Percentiles rank a stretch among this genome's conserved stretches.
phyloP scores from a whole-genome alignment of 2,113 vertebrate species.

The Setophaga petechia region DNA sequence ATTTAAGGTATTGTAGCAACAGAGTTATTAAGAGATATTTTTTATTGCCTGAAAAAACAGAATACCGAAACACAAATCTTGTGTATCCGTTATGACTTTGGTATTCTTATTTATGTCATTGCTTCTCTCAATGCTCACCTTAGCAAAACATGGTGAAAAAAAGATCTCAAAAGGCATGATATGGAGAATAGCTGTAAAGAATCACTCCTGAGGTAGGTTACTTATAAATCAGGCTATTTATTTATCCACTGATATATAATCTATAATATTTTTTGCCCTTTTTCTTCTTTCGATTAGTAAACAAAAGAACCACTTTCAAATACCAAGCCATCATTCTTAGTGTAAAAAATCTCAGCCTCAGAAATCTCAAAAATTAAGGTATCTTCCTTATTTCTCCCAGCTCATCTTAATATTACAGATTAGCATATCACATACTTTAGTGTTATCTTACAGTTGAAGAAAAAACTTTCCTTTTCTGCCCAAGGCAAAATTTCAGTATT shows the following conservation, averaged over 20 bases:
- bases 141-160: neutral
- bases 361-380: neutral
- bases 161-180: neutral
- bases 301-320: neutral
- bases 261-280: neutral
- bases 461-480: neutral
- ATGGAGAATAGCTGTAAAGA: neutral
- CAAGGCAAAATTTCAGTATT: neutral
- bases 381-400: neutral
- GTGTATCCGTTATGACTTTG: neutral
- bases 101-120: neutral
- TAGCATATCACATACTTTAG: neutral
- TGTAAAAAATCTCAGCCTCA: neutral
- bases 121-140: neutral
- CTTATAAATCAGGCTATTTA: neutral
- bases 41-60: neutral
- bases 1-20: neutral
- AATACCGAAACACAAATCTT: neutral
- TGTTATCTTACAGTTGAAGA: neutral
- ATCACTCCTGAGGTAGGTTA: neutral
- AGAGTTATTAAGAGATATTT: neutral
- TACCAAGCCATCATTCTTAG: neutral
- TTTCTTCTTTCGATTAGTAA: neutral
- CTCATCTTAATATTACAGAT: neutral
- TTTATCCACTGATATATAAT: neutral